phyloP scores from a whole-genome alignment of 2,888 invertebrate genomes.

The Drosophila recens region DNA sequence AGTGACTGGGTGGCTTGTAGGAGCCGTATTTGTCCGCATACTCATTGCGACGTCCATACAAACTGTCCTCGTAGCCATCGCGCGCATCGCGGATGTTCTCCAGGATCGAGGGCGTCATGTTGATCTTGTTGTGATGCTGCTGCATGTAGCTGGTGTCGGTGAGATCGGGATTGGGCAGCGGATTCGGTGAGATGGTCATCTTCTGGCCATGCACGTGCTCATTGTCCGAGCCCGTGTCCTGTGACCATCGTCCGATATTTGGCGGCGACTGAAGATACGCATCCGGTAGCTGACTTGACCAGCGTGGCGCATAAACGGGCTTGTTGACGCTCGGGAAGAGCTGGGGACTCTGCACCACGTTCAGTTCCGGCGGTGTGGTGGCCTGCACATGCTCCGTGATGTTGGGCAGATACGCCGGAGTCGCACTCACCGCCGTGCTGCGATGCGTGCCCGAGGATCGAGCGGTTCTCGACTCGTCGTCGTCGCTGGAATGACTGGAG shows the following conservation, averaged over 20 bases:
- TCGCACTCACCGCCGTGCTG: constrained; percentile 85
- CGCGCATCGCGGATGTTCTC: constrained; percentile 88
- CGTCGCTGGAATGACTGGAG: constrained; percentile 98
- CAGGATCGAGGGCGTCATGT: constrained; percentile 87
- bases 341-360: constrained; percentile 89
- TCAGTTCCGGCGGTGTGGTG: constrained; percentile 88
- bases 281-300: constrained; percentile 90
- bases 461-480: constrained; percentile 88
- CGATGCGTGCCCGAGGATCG: constrained; percentile 85
- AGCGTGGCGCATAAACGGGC: constrained; percentile 88
- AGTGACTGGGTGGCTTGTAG: constrained; percentile 84
- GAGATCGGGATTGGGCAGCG: constrained; percentile 91
- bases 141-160: constrained; percentile 88
- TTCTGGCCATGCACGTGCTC: constrained; percentile 87
- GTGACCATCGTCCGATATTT: constrained; percentile 90
- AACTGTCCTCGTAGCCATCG: constrained; percentile 81
- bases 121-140: constrained; percentile 86
- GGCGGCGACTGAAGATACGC: constrained; percentile 87
- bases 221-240: constrained; percentile 92
- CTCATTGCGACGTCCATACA: constrained; percentile 83
- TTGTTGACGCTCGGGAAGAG: constrained; percentile 89
- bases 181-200: constrained; percentile 89
- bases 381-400: constrained; percentile 87
- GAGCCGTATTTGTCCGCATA: constrained; percentile 84
- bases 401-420: constrained; percentile 88